These are phyloP conservation scores for Tipula confusa DNA, from an alignment of 2,888 invertebrate genomes.

Conservation along the genomic window DNA sequence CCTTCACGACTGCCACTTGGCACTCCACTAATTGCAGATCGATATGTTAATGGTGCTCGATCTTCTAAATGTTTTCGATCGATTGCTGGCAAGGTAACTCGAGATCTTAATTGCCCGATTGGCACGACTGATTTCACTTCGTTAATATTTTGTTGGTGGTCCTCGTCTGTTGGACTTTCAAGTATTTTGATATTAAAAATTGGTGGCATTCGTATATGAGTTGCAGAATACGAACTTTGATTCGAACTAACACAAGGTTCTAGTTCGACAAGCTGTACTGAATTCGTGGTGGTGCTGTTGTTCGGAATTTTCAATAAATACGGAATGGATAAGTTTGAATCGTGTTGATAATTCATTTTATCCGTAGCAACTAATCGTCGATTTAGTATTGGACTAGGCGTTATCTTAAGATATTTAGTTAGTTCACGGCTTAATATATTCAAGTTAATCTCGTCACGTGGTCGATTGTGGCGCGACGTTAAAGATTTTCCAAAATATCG, in stretches of 20 bases:
- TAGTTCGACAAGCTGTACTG: not conserved
- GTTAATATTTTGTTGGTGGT: slow-evolving; percentile 29
- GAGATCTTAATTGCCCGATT: not conserved
- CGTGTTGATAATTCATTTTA: not conserved
- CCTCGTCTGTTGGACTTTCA: slow-evolving; percentile 37
- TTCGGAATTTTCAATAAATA: slow-evolving; percentile 14
- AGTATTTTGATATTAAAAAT: slow-evolving; percentile 43
- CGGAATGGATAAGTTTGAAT: not conserved
- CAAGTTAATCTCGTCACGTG: not conserved
- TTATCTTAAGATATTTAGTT: not conserved
- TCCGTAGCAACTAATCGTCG: not conserved
- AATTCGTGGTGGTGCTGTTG: not conserved
- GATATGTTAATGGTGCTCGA: not conserved
- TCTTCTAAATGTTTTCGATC: slow-evolving; percentile 38
- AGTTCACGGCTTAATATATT: slow-evolving; percentile 3
- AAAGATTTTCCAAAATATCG: not conserved
- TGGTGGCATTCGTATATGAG: slow-evolving; percentile 44
- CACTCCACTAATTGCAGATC: not conserved
- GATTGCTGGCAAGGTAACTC: slow-evolving; percentile 35
- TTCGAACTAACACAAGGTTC: not conserved
- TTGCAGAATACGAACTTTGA: slow-evolving; percentile 37
- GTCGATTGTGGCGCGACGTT: not conserved
- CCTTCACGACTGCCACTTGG: slow-evolving; percentile 35
- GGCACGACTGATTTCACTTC: not conserved
- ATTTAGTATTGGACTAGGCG: slow-evolving; percentile 8